Base-by-base conservation (phyloP, 2,113 vertebrate genomes). In the Chroicocephalus ridibundus region DNA sequence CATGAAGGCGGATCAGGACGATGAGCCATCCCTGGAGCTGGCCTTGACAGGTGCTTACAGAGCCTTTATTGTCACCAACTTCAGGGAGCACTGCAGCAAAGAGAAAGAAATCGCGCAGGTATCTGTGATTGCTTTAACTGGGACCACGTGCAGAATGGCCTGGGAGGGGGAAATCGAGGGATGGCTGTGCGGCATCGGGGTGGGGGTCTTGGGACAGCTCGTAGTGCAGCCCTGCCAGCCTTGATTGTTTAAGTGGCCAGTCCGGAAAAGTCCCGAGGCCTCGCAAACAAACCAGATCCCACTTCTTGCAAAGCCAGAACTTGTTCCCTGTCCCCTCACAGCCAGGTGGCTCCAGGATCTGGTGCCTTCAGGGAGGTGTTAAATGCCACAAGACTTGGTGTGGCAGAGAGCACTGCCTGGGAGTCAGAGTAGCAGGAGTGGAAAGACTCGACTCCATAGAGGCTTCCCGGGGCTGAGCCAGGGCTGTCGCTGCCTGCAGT, bases 51-150 rank as follows among this genome's bases (percentile, higher is more conserved):
- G 96, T 15, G 97, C 97, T 17, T 74, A 97, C 0, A 95, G 96
- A 32, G 57, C 97, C 76, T 98, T 98, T 86, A 57, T 98, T 3
- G 97, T 98, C 44, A 98, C 97, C 68, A 94, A 97, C 86, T 98
- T 97, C 94, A 98, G 98, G 98, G 97, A 98, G 15, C 97, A 96
- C 47, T 93, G 96, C 93, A 98, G 95, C 94, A 96, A 97, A 40
- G 97, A 97, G 58, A 97, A 90, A 15, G 98, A 98, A 80, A 66
- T 97, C 3, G 51, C 65, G 3, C 98, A 98, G 98, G 98, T 98
- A 60, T 8, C 22, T 4, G 9, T 9, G 24, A 15, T 55, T 8
- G 10, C 36, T 8, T n/a, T 15, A 44, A 4, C 13, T 13, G 60
- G 42, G 31, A n/a, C 13, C 31, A 0, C 1, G 0, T 11, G 40